phyloP scores from a whole-genome alignment of 2,888 invertebrate genomes.

The Drosophila trichaetosa region DNA sequence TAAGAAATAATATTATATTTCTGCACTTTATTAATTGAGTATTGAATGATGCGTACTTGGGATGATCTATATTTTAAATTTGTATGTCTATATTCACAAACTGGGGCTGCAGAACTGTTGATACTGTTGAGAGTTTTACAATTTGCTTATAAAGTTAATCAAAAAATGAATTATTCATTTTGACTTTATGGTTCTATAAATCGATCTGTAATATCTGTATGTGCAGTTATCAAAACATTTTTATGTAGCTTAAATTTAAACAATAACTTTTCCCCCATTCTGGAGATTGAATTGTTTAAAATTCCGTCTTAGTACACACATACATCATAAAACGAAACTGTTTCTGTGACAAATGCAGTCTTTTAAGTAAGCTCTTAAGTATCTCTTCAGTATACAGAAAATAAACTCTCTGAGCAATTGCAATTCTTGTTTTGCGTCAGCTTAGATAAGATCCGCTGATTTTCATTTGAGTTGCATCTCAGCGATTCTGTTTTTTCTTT shows the following conservation, averaged over 20 bases:
- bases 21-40: neutral
- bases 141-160: neutral
- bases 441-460: neutral
- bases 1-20: conserved; percentile 2
- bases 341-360: neutral
- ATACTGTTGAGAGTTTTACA: neutral
- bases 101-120: neutral
- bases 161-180: neutral
- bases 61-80: neutral
- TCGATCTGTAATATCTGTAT: neutral
- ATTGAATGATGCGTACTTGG: neutral
- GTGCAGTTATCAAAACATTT: neutral
- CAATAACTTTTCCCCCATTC: neutral
- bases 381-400: neutral
- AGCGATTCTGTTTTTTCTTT: neutral
- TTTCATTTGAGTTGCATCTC: neutral
- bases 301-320: neutral
- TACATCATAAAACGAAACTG: neutral
- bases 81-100: neutral
- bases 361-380: neutral
- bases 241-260: neutral
- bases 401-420: neutral
- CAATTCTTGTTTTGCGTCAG: neutral
- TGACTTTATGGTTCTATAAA: neutral
- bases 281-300: neutral